Evolutionary conservation across 1,140 invertebrate species (phyloP), one percentile per base, ranked within the genome.

Genomic region (Solen grandis): DNA sequence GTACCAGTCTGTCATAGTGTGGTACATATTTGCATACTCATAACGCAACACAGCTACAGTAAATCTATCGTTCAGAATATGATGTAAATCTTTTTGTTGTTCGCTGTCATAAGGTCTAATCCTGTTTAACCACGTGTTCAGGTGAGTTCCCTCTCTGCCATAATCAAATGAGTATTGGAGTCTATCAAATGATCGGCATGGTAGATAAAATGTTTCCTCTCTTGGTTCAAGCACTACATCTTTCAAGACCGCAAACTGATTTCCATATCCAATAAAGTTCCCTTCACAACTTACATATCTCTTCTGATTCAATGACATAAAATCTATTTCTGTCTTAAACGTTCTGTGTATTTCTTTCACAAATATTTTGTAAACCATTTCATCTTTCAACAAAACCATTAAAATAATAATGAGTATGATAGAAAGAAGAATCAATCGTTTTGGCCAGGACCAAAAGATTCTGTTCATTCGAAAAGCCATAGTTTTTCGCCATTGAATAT

Each of bases 11-110:
- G 90, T 90, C 86, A 92, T 90, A 0, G 89, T 88, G 80, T 92
- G 91, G 77, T 91, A 92, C 27, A 91, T 55, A 80, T 92, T 92
- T 2, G 84, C 90, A 80, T 91, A 92, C 60, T 92, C 91, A 77
- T 90, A 90, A 29, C 91, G 66, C 31, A 76, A 65, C 0, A 90
- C 73, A 35, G 86, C 89, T 29, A 89, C 70, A 0, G 87, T 69
- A 41, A 87, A 76, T n/a, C 78, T 70, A 13, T 55, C 57, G 14
- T 77, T 55, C n/a, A 55, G 27, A 35, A 59, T 69, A 41, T 10
- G 10, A 10, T 13, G 0, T 38, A n/a, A 14, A 59, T 55, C 0
- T 1, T 2, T 25, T 27, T 50, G 10, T 36, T 22, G 10, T 1
- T 69, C 1, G 22, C 16, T 72, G 27, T 5, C 2, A 31, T 72